Conservation (phyloP, 2,797 vertebrate genomes). For the Octomys mimax region DNA sequence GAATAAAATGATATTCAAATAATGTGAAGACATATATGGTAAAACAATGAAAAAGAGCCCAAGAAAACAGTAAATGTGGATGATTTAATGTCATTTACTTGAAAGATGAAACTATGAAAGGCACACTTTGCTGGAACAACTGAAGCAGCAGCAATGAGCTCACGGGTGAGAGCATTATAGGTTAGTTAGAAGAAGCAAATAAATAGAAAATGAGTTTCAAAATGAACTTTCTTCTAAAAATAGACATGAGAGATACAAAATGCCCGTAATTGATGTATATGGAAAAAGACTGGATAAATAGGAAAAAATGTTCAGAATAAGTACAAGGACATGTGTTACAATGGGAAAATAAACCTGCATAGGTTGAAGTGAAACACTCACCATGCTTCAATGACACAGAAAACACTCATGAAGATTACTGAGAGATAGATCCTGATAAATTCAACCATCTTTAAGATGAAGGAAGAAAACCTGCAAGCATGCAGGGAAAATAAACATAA, state of each 20-base stretch:
- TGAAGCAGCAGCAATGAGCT: not conserved
- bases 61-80: not conserved
- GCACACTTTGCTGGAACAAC: not conserved
- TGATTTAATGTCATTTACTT: not conserved
- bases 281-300: not conserved
- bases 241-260: not conserved
- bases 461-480: not conserved
- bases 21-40: not conserved
- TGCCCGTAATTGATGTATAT: not conserved
- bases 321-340: not conserved
- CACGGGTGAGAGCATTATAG: not conserved
- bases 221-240: not conserved
- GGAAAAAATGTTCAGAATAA: not conserved
- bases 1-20: constrained; percentile 3
- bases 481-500: not conserved
- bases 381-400: not conserved
- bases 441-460: not conserved
- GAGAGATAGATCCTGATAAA: not conserved
- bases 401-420: not conserved
- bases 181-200: not conserved
- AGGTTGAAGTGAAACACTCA: not conserved
- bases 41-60: not conserved
- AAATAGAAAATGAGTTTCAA: not conserved
- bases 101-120: not conserved
- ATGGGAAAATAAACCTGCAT: not conserved